Evolutionary conservation across 2,797 vertebrate genomes (phyloP).

Genomic region (Sebastes matsubarae): DNA sequence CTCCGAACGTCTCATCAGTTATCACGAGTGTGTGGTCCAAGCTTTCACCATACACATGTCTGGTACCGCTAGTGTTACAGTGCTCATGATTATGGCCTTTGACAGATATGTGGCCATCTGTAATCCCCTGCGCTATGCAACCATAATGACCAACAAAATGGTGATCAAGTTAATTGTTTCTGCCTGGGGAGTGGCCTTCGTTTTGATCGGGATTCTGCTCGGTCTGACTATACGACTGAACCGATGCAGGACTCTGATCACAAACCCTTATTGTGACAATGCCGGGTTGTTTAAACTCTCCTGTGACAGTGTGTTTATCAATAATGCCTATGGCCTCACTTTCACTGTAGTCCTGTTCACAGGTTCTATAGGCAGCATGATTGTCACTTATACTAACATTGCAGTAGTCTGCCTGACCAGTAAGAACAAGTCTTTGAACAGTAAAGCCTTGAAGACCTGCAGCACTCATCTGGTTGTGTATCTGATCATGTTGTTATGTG

Average conservation of each 20-base stretch:
- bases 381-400: constrained; percentile 69
- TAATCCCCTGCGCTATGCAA: constrained; percentile 73
- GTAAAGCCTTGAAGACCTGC: constrained; percentile 69
- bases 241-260: constrained; percentile 70
- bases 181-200: constrained; percentile 52
- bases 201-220: constrained; percentile 38
- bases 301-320: not conserved
- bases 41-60: not conserved
- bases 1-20: constrained; percentile 78
- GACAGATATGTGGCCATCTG: constrained; percentile 86
- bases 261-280: constrained; percentile 82
- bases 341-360: constrained; percentile 14
- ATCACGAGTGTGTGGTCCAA: constrained; percentile 75
- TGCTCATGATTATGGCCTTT: not conserved
- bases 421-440: constrained; percentile 40
- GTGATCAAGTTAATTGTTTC: constrained; percentile 63
- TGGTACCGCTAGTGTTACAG: not conserved
- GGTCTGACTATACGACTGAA: constrained; percentile 38
- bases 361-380: constrained; percentile 49
- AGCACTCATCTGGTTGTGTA: constrained; percentile 63
- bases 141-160: constrained; percentile 67
- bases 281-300: constrained; percentile 81
- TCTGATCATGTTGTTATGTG: constrained; percentile 38
- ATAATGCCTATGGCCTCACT: not conserved
- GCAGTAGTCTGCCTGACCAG: constrained; percentile 58